These are phyloP conservation scores for Volucella zonaria DNA, from an alignment of 2,888 invertebrate genomes.

Conservation along the genomic window DNA sequence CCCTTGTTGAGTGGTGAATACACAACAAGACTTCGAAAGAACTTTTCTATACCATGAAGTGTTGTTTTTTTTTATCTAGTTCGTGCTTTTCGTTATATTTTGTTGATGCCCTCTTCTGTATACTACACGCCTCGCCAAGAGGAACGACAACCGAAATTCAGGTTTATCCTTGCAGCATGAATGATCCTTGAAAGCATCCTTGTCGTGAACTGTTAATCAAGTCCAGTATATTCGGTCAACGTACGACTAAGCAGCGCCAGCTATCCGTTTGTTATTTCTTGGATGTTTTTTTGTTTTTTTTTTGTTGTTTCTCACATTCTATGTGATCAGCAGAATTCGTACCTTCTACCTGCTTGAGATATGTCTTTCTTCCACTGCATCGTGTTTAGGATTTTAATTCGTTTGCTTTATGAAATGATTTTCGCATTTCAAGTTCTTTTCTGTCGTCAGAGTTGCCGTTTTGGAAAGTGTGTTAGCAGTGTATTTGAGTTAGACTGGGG, in stretches of 20 bases:
- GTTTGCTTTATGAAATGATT: not conserved
- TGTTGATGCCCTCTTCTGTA: not conserved
- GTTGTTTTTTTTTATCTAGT: slow-evolving; percentile 42
- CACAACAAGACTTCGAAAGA: slow-evolving; percentile 51
- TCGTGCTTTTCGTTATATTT: slow-evolving; percentile 1
- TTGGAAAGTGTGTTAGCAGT: not conserved
- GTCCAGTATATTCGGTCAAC: slow-evolving; percentile 48
- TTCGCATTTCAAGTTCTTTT: not conserved
- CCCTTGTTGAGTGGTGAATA: slow-evolving; percentile 60
- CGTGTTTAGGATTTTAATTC: slow-evolving; percentile 17
- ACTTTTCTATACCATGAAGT: slow-evolving; percentile 36
- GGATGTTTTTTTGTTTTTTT: too few relatives aligned
- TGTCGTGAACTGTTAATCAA: slow-evolving; percentile 42
- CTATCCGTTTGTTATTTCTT: not conserved
- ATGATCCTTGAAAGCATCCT: slow-evolving; percentile 21
- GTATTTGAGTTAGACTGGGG: too few relatives aligned
- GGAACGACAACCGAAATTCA: slow-evolving; percentile 14
- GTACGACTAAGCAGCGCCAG: slow-evolving; percentile 6
- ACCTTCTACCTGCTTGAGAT: not conserved
- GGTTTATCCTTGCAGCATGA: not conserved
- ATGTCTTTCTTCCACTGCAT: not conserved
- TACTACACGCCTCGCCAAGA: not conserved
- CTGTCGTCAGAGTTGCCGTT: not conserved
- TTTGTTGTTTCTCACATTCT: not conserved
- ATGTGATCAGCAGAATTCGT: slow-evolving; percentile 35